These are phyloP conservation scores for Amphipyra tragopoginis DNA, from an alignment of 2,888 invertebrate species.

Conservation along the genomic window DNA sequence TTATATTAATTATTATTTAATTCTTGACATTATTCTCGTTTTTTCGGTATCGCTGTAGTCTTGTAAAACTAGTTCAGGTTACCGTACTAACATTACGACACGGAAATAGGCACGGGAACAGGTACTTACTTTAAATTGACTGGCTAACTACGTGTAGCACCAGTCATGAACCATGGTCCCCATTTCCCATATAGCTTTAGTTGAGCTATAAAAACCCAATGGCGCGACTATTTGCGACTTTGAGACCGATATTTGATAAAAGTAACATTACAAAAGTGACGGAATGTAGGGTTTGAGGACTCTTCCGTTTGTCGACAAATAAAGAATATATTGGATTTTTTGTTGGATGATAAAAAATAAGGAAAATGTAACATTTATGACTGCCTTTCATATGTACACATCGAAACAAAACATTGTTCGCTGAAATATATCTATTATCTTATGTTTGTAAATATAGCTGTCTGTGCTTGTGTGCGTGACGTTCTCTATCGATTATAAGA, in stretches of 20 bases:
- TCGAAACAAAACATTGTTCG: conserved; percentile 50
- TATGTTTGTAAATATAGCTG: conserved; percentile 24
- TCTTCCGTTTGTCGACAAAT: conserved; percentile 49
- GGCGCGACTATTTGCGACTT: conserved; percentile 53
- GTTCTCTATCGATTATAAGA: conserved; percentile 30
- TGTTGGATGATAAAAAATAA: conserved; percentile 56
- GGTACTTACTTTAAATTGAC: conserved; percentile 45
- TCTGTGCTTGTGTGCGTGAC: conserved; percentile 7
- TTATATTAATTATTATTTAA: no score
- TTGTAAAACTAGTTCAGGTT: not conserved
- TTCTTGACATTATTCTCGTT: no score
- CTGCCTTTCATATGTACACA: conserved; percentile 49
- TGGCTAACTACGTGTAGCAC: conserved; percentile 35
- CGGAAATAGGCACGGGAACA: conserved; percentile 23
- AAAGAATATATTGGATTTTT: conserved; percentile 55
- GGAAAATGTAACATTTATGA: conserved; percentile 50
- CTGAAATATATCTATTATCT: conserved; percentile 47
- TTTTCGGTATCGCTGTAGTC: not conserved
- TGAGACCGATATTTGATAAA: conserved; percentile 36
- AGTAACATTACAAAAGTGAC: conserved; percentile 32
- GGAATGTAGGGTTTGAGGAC: conserved; percentile 28
- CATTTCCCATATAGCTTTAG: conserved; percentile 43
- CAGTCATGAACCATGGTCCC: conserved; percentile 42
- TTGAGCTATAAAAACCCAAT: conserved; percentile 54
- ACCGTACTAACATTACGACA: conserved; percentile 27